Evolutionary conservation across 92 coral and sea anemone species (phyloP).

Genomic region (Isaurus tuberculatus): DNA sequence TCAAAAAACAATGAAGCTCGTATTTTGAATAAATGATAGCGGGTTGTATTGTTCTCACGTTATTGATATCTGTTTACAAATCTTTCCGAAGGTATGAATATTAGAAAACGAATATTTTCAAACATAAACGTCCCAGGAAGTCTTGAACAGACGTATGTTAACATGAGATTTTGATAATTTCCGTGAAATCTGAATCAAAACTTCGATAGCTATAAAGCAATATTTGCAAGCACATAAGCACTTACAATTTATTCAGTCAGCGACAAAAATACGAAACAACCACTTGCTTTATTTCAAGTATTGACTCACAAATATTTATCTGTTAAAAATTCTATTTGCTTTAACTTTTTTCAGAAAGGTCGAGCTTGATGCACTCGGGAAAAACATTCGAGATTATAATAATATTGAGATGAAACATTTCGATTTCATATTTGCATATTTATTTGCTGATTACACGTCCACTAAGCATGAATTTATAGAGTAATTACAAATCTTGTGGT

Average conservation of each 20-base stretch:
- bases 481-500: neutral
- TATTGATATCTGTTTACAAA: no score
- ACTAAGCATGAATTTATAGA: neutral
- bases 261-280: neutral
- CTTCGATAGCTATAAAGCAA: neutral
- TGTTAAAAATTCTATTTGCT: neutral
- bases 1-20: no score
- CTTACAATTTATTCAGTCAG: neutral
- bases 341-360: constrained; percentile 2
- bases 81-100: no score
- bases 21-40: no score
- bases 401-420: neutral
- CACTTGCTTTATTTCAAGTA: neutral
- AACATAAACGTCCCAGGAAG: no score
- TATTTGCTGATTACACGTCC: neutral
- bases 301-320: constrained; percentile 1
- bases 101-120: no score
- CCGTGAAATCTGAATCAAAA: constrained; percentile 3
- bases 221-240: neutral
- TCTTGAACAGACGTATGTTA: no score
- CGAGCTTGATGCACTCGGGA: neutral
- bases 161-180: neutral
- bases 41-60: no score
- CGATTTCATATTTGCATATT: neutral
- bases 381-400: neutral